A percentile compares a stretch with the other conserved stretches of the same genome.
Conservation (phyloP, 2,113 vertebrate species). For the Cyprinodon brontotheroides region DNA sequence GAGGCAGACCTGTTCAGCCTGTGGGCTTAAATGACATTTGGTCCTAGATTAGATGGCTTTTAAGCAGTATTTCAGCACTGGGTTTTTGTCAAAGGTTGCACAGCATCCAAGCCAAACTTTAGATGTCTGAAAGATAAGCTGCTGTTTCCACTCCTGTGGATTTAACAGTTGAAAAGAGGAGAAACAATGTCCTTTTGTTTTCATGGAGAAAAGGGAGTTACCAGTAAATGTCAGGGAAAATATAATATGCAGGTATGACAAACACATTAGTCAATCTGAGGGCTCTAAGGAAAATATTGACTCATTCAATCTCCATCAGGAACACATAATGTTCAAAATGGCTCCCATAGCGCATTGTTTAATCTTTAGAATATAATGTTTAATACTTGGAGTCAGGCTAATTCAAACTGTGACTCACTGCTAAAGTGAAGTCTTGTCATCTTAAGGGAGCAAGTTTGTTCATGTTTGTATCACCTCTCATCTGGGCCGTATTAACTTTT, state of each 20-base stretch:
- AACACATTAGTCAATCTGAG: neutral
- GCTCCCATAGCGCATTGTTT: neutral
- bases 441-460: no score
- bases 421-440: no score
- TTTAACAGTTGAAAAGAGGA: neutral
- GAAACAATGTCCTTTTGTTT: slow-evolving; percentile 5
- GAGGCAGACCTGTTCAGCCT: neutral
- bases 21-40: slow-evolving; percentile 7
- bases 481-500: no score
- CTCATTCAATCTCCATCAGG: neutral
- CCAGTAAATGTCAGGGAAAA: neutral
- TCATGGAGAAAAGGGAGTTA: neutral
- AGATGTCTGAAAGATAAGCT: slow-evolving; percentile 20
- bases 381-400: neutral
- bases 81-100: neutral
- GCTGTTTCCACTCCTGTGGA: neutral
- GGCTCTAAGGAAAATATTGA: neutral
- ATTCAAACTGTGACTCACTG: no score
- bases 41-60: slow-evolving; percentile 7
- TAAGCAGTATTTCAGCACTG: neutral
- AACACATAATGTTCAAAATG: neutral
- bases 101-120: slow-evolving; percentile 27
- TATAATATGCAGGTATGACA: neutral
- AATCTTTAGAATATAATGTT: neutral
- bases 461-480: no score